Evolutionary conservation across 2,797 vertebrate genomes (phyloP).

Genomic region (Leucoraja ocellata): DNA sequence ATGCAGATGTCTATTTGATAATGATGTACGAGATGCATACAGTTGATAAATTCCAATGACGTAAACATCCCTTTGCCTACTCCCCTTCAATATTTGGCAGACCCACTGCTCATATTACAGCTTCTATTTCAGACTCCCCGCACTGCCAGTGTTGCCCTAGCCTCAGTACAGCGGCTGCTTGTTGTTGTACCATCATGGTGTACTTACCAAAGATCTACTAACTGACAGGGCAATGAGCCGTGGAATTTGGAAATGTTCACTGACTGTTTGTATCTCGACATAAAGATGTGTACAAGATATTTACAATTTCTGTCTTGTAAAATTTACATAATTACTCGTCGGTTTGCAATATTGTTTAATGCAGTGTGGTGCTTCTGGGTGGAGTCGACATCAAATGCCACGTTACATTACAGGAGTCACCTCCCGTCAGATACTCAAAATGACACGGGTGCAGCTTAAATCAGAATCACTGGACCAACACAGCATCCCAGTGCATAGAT

Average conservation of each 20-base stretch:
- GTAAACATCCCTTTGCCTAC: neutral
- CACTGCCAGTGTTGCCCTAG: neutral
- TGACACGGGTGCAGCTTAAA: neutral
- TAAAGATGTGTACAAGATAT: neutral
- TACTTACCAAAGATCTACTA: neutral
- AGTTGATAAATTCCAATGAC: neutral
- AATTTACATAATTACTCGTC: constrained; percentile 9
- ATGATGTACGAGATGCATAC: neutral
- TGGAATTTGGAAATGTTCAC: neutral
- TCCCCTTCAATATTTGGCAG: neutral
- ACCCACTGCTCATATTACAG: neutral
- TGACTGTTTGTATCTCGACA: neutral
- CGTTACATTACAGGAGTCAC: neutral
- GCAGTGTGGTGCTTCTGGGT: neutral
- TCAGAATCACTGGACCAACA: neutral
- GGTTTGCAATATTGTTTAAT: neutral
- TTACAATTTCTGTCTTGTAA: neutral
- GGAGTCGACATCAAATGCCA: neutral
- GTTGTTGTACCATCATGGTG: neutral
- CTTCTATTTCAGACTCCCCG: neutral
- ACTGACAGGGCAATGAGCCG: neutral
- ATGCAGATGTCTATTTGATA: neutral
- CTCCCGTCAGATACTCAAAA: neutral
- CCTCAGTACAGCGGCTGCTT: neutral
- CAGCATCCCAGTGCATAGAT: neutral